These are phyloP conservation scores for Pituophis catenifer DNA, from an alignment of 2,113 vertebrate genomes.

Conservation along the genomic window DNA sequence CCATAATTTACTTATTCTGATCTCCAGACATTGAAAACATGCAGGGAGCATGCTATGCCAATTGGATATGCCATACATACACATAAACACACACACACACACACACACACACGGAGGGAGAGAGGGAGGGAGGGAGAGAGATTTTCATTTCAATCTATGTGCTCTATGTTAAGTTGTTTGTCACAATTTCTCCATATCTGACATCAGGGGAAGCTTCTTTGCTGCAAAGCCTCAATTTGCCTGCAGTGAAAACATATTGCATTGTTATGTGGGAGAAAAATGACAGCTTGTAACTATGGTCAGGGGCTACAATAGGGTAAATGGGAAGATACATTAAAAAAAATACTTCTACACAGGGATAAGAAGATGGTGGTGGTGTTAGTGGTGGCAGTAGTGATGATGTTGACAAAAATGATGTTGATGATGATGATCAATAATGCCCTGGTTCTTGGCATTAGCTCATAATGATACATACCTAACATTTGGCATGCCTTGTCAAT, in stretches of 20 bases:
- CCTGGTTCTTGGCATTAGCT: neutral
- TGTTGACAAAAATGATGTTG: neutral
- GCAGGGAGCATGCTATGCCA: neutral
- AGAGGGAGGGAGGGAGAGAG: neutral
- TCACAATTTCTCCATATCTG: neutral
- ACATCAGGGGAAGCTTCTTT: neutral
- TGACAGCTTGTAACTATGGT: neutral
- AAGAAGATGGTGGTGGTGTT: neutral
- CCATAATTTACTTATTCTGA: neutral
- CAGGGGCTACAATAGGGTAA: neutral
- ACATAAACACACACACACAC: neutral
- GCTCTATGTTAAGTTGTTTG: neutral
- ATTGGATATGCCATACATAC: neutral
- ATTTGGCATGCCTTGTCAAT: constrained; percentile 74
- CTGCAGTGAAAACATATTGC: neutral
- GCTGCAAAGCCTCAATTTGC: neutral
- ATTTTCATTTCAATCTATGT: neutral
- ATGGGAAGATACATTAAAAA: neutral
- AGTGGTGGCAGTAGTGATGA: no score
- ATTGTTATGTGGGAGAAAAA: neutral
- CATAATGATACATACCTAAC: constrained; percentile 61
- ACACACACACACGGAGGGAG: no score
- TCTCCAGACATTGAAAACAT: neutral
- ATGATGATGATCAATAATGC: neutral
- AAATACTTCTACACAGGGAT: neutral